A percentile compares a stretch with the other conserved stretches of the same genome.
Conservation (phyloP, 2,888 invertebrate species). For the Colletes collaris region DNA sequence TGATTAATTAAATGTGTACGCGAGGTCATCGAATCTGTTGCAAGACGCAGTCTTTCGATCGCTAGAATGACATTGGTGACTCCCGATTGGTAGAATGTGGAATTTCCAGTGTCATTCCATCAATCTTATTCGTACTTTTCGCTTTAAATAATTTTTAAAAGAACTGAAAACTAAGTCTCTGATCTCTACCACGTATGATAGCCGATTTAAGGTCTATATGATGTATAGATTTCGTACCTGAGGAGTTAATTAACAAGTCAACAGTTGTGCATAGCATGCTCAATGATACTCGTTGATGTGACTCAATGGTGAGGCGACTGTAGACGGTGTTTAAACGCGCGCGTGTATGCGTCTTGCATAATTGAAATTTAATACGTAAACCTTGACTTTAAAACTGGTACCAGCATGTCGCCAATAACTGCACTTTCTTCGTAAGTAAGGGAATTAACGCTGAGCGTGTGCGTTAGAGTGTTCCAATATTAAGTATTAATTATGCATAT, state of each 20-base stretch:
- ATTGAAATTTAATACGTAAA: slow-evolving; percentile 40
- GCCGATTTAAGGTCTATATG: too few relatives aligned
- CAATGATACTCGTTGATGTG: slow-evolving; percentile 18
- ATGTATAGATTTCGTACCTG: neutral
- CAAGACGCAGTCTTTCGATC: too few relatives aligned
- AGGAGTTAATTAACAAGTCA: slow-evolving; percentile 21
- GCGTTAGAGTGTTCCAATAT: neutral
- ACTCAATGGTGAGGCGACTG: neutral
- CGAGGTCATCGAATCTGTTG: too few relatives aligned
- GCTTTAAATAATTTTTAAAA: too few relatives aligned
- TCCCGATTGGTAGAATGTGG: too few relatives aligned
- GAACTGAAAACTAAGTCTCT: too few relatives aligned
- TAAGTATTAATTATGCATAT: neutral
- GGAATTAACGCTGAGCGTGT: neutral
- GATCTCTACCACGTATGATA: too few relatives aligned
- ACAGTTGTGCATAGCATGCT: neutral
- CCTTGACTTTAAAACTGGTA: slow-evolving; percentile 42
- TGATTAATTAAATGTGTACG: slow-evolving; percentile 10
- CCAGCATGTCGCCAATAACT: neutral
- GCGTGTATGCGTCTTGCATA: slow-evolving; percentile 26
- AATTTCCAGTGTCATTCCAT: too few relatives aligned
- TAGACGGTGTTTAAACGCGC: neutral
- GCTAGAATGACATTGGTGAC: too few relatives aligned
- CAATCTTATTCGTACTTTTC: too few relatives aligned
- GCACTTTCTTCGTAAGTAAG: slow-evolving; percentile 24